Conservation (phyloP, 2,113 vertebrate species). For the Junco hyemalis region DNA sequence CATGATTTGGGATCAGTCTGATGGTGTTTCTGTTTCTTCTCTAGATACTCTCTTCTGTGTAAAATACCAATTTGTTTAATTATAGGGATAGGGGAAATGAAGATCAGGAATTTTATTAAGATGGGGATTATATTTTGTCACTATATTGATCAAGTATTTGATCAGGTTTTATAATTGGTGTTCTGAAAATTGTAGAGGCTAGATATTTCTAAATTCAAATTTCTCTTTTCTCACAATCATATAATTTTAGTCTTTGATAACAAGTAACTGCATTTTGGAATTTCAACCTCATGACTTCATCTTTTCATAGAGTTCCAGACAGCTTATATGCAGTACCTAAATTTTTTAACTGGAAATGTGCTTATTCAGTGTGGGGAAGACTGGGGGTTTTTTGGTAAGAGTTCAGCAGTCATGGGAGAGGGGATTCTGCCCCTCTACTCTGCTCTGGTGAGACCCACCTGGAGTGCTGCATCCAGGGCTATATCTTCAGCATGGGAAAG, state of each 20-base stretch:
- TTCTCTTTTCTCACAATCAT: not conserved
- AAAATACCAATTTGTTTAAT: not conserved
- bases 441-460: not conserved
- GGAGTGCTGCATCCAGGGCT: not conserved
- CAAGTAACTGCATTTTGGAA: not conserved
- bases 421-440: not conserved
- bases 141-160: not conserved
- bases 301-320: not conserved
- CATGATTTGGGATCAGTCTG: not conserved
- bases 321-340: not conserved
- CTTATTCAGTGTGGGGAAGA: not conserved
- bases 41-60: not conserved
- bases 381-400: not conserved
- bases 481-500: not conserved
- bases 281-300: not conserved
- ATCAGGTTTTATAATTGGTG: not conserved
- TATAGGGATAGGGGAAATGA: not conserved
- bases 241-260: not conserved
- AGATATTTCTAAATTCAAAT: not conserved
- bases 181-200: not conserved
- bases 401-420: not conserved
- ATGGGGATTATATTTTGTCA: not conserved
- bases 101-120: not conserved
- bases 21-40: not conserved
- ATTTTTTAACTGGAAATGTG: not conserved